Conservation (phyloP, 2,888 invertebrate species). For the Polietes domitor region DNA sequence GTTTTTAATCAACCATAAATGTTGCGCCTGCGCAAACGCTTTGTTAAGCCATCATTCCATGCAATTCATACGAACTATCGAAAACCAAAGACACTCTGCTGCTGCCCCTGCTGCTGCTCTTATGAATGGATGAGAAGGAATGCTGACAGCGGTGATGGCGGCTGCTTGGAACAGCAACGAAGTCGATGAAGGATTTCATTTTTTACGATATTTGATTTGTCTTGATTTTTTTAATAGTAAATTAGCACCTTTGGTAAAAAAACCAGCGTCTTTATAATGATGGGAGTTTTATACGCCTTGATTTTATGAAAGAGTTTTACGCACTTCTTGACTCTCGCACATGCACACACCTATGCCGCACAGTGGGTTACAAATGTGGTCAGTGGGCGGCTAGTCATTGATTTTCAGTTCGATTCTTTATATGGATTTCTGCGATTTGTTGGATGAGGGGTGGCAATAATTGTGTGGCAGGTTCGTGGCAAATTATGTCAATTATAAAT, state of each 20-base stretch:
- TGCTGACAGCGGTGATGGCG: background rate
- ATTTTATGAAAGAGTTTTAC: constrained; percentile 23
- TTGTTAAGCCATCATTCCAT: background rate
- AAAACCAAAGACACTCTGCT: background rate
- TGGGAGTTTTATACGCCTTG: constrained; percentile 52
- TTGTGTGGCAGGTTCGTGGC: too few species aligned
- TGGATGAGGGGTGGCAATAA: too few species aligned
- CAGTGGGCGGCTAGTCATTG: too few species aligned
- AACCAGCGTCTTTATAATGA: constrained; percentile 54
- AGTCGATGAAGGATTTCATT: constrained; percentile 56
- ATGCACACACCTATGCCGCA: background rate
- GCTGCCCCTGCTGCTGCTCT: background rate
- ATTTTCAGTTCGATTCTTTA: too few species aligned
- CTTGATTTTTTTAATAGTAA: constrained; percentile 69
- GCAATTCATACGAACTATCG: background rate
- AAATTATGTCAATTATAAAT: too few species aligned
- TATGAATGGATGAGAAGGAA: constrained; percentile 2
- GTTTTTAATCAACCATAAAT: constrained; percentile 61
- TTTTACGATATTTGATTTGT: constrained; percentile 65
- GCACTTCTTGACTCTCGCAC: background rate
- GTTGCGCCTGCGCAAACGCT: constrained; percentile 25
- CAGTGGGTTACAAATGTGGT: too few species aligned
- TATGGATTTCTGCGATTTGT: too few species aligned
- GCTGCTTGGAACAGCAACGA: background rate
- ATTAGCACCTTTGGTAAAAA: constrained; percentile 68